phyloP scores from a whole-genome alignment of 2,797 vertebrate genomes.

The Trichosurus vulpecula region DNA sequence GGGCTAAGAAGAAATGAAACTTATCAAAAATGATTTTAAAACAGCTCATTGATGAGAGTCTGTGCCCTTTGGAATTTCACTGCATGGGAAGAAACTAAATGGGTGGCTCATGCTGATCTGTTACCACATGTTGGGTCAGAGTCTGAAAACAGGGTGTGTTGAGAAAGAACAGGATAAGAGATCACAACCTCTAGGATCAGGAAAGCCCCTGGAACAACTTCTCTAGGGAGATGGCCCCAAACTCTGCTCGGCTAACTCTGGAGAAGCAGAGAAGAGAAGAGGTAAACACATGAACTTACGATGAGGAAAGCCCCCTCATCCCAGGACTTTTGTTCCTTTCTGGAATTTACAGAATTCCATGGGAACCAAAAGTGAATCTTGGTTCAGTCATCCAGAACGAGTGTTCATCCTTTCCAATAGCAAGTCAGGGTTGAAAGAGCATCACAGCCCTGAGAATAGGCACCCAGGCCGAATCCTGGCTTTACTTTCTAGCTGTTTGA shows the following conservation, averaged over 20 bases:
- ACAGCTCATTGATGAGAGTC: neutral
- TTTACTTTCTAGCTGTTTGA: neutral
- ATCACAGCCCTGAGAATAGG: neutral
- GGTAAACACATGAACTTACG: neutral
- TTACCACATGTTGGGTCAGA: slow-evolving; percentile 40
- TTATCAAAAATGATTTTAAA: neutral
- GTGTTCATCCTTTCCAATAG: neutral
- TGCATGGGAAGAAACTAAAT: neutral
- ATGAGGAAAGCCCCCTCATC: slow-evolving; percentile 16
- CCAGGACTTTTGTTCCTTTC: neutral
- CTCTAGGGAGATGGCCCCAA: slow-evolving; percentile 3
- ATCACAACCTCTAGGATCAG: slow-evolving; percentile 46
- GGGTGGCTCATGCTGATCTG: neutral
- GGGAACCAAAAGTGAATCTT: slow-evolving; percentile 7
- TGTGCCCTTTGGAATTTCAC: neutral
- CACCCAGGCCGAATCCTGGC: neutral
- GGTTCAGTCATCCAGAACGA: neutral
- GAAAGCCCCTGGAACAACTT: slow-evolving; percentile 71
- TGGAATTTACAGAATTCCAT: slow-evolving; percentile 16
- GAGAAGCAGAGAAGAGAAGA: slow-evolving; percentile 37
- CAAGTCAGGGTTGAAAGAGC: neutral
- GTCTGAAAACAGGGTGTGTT: slow-evolving; percentile 50
- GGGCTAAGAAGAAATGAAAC: neutral
- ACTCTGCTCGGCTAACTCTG: neutral
- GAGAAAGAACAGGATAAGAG: slow-evolving; percentile 71